Percentiles rank a stretch among this genome's conserved stretches.
Conservation (phyloP, 2,888 invertebrate species). For the Hyppa rectilinea region DNA sequence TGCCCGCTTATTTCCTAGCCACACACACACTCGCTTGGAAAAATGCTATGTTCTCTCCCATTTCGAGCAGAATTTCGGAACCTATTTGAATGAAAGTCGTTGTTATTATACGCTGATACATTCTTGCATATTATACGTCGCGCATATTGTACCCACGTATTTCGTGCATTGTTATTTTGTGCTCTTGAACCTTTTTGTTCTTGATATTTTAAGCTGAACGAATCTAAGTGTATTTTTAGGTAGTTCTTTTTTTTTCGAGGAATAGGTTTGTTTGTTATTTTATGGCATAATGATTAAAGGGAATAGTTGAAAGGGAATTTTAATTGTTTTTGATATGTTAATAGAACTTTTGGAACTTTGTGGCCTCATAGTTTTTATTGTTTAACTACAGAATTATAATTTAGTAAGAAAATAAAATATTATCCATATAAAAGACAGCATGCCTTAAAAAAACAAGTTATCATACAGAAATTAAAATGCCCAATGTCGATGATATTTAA, state of each 20-base stretch:
- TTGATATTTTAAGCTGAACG: conserved; percentile 32
- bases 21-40: conserved; percentile 55
- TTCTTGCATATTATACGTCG: conserved; percentile 37
- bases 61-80: conserved; percentile 65
- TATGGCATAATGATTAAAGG: background rate
- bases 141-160: conserved; percentile 22
- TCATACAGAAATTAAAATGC: too few species aligned
- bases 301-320: background rate
- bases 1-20: conserved; percentile 31
- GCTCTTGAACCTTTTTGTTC: conserved; percentile 34
- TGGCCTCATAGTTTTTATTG: background rate
- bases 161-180: conserved; percentile 48
- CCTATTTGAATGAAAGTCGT: conserved; percentile 63
- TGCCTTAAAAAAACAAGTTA: too few species aligned
- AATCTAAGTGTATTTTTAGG: conserved; percentile 33
- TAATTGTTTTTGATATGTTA: conserved; percentile 1
- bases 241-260: conserved; percentile 3
- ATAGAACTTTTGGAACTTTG: conserved; percentile 2
- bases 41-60: conserved; percentile 61
- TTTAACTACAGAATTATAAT: background rate
- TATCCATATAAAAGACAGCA: too few species aligned
- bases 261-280: conserved; percentile 24
- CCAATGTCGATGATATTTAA: too few species aligned
- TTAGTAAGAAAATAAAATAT: too few species aligned
- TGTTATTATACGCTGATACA: conserved; percentile 61